These are phyloP conservation scores for Rhea americana DNA, from an alignment of 2,113 vertebrate species.

Conservation along the genomic window DNA sequence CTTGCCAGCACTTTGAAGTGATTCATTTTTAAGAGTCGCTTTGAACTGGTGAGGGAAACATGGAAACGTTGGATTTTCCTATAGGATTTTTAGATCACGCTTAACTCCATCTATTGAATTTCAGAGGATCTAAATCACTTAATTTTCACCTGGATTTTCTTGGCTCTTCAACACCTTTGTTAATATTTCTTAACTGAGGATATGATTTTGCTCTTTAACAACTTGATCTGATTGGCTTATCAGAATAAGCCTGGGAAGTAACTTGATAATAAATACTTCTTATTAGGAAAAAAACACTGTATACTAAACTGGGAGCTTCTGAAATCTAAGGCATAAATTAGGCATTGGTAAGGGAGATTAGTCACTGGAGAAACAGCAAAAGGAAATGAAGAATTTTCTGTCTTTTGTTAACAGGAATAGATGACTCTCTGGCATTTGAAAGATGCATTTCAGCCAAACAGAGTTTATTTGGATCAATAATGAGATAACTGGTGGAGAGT, in stretches of 20 bases:
- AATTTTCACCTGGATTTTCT: accelerated
- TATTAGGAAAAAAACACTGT: not conserved
- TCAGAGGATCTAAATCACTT: not conserved
- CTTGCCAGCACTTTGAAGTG: not conserved
- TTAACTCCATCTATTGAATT: not conserved
- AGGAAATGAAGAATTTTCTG: not conserved
- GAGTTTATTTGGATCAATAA: not conserved
- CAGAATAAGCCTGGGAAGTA: not conserved
- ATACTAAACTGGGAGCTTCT: not conserved
- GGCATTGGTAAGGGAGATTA: not conserved
- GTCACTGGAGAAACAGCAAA: not conserved
- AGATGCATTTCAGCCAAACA: not conserved
- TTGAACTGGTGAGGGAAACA: not conserved
- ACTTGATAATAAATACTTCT: not conserved
- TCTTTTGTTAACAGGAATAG: not conserved
- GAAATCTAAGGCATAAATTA: not conserved
- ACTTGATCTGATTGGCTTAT: not conserved
- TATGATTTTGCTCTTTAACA: not conserved
- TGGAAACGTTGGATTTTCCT: not conserved
- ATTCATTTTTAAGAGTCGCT: not conserved
- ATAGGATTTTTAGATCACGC: not conserved
- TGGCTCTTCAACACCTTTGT: not conserved
- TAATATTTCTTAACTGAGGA: not conserved
- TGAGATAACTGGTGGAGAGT: not conserved
- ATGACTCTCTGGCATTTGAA: not conserved